These are phyloP conservation scores for Pocillopora grandis DNA, from an alignment of 92 coral and sea anemone genomes.

Conservation along the genomic window DNA sequence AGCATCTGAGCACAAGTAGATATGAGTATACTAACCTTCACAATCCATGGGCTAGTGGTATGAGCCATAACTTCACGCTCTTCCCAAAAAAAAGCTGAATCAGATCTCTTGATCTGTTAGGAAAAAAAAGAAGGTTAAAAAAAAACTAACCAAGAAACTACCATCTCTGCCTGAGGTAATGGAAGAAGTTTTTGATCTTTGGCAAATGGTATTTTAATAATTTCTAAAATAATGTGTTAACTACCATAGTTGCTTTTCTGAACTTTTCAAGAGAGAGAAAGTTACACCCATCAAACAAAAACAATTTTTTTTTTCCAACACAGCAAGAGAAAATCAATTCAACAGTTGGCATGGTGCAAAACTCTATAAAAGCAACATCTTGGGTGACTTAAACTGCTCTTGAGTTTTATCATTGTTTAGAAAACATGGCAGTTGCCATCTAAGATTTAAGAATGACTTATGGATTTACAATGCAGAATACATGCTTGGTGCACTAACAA, in stretches of 20 bases:
- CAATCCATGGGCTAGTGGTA: constrained; percentile 92
- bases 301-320: neutral
- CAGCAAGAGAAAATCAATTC: too few species aligned
- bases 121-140: neutral
- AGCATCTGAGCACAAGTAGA: neutral
- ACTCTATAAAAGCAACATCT: neutral
- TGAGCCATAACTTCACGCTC: constrained; percentile 99
- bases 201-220: too few species aligned
- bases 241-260: too few species aligned
- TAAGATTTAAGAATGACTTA: neutral
- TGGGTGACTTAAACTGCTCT: neutral
- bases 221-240: too few species aligned
- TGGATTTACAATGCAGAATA: neutral
- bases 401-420: constrained; percentile 9
- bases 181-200: too few species aligned
- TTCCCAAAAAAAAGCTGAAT: constrained; percentile 99
- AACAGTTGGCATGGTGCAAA: neutral
- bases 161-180: neutral
- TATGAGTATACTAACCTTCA: constrained; percentile 58
- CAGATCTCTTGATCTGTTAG: constrained; percentile 90
- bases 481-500: constrained; percentile 23
- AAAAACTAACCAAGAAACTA: neutral
- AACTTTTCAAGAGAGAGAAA: too few species aligned
- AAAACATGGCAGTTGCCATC: neutral
- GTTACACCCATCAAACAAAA: neutral